Base-by-base conservation (phyloP, 2,797 vertebrate species). In the Scleropages formosus region DNA sequence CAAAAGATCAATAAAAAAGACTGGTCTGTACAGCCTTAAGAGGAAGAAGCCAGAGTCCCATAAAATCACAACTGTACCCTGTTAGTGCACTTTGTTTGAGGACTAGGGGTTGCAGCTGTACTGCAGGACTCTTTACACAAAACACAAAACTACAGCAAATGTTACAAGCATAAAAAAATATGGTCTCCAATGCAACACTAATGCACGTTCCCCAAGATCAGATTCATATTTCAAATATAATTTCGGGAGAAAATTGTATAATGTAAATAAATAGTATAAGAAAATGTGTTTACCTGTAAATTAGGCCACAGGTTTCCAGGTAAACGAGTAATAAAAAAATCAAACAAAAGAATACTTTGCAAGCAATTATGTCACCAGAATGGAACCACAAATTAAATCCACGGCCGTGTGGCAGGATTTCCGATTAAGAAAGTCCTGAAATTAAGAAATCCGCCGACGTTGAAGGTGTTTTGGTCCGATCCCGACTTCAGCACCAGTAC, bases 401-500 rank as follows among this genome's bases (percentile, higher is more conserved):
- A 63, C 44, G 39, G 58, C 74, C 20, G 39, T 78, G 27, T 44
- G 46, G 56, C n/a, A n/a, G 11, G 46, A 16, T 61, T 49, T 60
- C 46, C 39, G 13, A 58, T 49, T 20, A 39, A 61, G 70, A 24
- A 6, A 60, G 46, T 70, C 44, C 53, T 26, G 66, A 51, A 4
- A 15, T 11, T n/a, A 27, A n/a, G 47, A 49, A 26, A 60, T 66
- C 51, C 64, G 74, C 53, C 27, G 44, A 49, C 22, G 58, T 44
- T 8, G n/a, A 47, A 11, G 13, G 31, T 20, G 46, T 16, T 26
- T 22, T 56, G 16, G 58, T 12, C n/a, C 39, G 26, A 68, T 53
- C 64, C 44, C 49, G 47, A 65, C 65, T 78, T 78, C 77, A 78
- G 77, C 77, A 78, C 77, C 67, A 74, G 72, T 62, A 75, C 16